phyloP scores from a whole-genome alignment of 2,113 vertebrate genomes.

The Calypte anna region DNA sequence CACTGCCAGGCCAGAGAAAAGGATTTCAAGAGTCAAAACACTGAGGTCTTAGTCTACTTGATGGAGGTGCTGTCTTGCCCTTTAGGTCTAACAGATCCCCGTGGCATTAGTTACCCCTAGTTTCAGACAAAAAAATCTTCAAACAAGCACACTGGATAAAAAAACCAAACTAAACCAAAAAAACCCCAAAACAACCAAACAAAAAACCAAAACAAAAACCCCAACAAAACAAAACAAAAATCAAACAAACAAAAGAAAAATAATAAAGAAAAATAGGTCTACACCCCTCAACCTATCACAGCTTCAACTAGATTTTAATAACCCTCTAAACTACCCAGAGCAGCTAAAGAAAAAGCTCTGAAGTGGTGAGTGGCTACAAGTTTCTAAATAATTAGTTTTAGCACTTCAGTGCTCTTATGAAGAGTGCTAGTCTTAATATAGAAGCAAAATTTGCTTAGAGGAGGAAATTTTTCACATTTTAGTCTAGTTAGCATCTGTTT shows the following conservation, averaged over 20 bases:
- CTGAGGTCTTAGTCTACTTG: fast-evolving
- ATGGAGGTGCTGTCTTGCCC: neutral
- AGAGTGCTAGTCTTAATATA: neutral
- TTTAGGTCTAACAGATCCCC: neutral
- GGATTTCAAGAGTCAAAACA: neutral
- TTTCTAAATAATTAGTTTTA: neutral
- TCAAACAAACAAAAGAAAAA: too few relatives aligned
- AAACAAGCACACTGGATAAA: neutral
- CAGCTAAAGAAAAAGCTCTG: neutral
- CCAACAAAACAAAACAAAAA: too few relatives aligned
- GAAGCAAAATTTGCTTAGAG: neutral
- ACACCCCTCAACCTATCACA: neutral
- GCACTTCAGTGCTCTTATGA: neutral
- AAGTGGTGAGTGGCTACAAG: neutral
- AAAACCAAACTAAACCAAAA: neutral
- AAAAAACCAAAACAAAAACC: too few relatives aligned
- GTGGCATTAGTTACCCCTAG: neutral
- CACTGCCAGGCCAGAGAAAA: neutral
- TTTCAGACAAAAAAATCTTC: neutral
- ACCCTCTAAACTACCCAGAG: neutral
- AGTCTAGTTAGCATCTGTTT: neutral
- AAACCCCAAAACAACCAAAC: too few relatives aligned
- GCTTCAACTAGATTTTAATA: neutral
- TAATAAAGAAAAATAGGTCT: too few relatives aligned
- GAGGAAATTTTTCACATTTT: neutral